phyloP scores from a whole-genome alignment of 2,113 vertebrate genomes.

The Eudyptes chrysolophus region DNA sequence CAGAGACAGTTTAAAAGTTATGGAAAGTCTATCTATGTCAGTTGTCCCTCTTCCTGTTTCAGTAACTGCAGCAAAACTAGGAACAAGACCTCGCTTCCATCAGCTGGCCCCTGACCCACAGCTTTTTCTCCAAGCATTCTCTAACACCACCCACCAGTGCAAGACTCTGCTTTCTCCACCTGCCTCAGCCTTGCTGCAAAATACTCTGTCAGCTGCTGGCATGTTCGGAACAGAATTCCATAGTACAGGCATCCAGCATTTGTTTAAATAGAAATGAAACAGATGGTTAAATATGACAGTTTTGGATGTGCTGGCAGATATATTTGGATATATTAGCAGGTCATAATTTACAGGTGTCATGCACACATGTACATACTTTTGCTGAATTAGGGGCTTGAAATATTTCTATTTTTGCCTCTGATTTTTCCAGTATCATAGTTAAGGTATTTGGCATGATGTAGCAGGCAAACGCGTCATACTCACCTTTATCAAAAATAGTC shows the following conservation, averaged over 20 bases:
- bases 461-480: neutral
- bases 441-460: neutral
- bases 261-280: neutral
- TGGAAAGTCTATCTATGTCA: neutral
- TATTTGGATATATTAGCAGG: neutral
- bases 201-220: neutral
- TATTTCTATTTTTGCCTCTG: neutral
- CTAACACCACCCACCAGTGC: too few species aligned
- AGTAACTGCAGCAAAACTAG: neutral
- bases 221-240: neutral
- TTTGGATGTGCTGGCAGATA: neutral
- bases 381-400: neutral
- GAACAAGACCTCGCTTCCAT: neutral
- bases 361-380: neutral
- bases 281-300: neutral
- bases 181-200: neutral
- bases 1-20: neutral
- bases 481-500: neutral
- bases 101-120: neutral
- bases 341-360: neutral
- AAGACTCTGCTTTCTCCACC: neutral
- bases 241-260: neutral
- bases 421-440: neutral
- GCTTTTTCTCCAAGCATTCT: neutral
- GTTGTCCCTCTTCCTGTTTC: neutral